Base-by-base conservation (phyloP, 2,888 invertebrate species). In the Apodemia duryi region DNA sequence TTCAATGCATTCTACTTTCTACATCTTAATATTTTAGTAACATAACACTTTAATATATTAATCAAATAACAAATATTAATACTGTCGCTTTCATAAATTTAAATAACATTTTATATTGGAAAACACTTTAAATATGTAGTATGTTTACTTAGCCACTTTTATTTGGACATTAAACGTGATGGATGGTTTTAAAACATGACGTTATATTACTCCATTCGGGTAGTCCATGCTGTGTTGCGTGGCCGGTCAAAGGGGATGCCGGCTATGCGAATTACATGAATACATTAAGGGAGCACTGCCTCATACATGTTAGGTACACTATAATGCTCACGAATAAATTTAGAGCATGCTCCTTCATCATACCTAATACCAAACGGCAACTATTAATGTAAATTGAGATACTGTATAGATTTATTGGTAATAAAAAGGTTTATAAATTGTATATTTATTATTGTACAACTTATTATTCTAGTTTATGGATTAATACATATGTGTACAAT, bases 181-280 rank as follows among this genome's bases (percentile, higher is more conserved):
- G 88, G 90, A 91, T 91, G 88, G 87, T 88, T 91, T 91, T 91
- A 90, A 91, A 91, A 46, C 46, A 90, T 89, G 84, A 85, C 83
- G 88, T 89, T 86, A 87, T 90, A 88, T 88, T 89, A 89, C 88
- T 89, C 84, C 85, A 88, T 90, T 83, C 88, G 82, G 85, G 82
- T 81, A 77, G 85, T 79, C 85, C 81, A 85, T 84, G 86, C 86
- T 87, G 88, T 82, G 88, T 89, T 88, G 91, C 91, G 91, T 91
- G 91, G 91, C 83, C 82, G 88, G 91, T 91, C 91, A 91, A 91
- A 91, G 91, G 90, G 90, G 90, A 91, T 88, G 84, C 86, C 88
- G 85, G 88, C 85, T 86, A 90, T 88, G 90, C 87, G 91, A 91
- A 91, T 91, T 91, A 91, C 91, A 90, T 91, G 91, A 91, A 91